phyloP scores from a whole-genome alignment of 2,797 vertebrate genomes.

The Myotis planiceps region DNA sequence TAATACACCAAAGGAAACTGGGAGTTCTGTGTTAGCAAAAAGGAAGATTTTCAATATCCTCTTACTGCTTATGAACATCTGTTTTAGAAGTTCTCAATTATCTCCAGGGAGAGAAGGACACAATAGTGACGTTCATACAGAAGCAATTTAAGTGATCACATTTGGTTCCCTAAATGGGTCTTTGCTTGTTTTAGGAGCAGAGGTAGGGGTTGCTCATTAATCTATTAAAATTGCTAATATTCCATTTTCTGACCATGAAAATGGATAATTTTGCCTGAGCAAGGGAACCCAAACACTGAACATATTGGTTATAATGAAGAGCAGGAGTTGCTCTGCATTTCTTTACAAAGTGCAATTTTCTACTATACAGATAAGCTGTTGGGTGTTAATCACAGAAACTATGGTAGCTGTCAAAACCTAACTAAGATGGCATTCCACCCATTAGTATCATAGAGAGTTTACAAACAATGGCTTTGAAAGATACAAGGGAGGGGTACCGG shows the following conservation, averaged over 20 bases:
- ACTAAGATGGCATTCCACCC: neutral
- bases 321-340: neutral
- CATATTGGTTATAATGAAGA: constrained; percentile 41
- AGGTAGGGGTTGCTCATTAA: constrained; percentile 34
- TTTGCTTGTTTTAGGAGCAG: constrained; percentile 13
- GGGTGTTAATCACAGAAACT: neutral
- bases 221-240: constrained; percentile 20
- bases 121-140: constrained; percentile 38
- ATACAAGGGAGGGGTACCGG: too few species aligned
- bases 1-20: constrained; percentile 36
- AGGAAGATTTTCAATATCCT: constrained; percentile 16
- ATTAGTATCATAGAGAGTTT: neutral
- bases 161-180: constrained; percentile 21
- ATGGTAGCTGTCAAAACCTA: neutral
- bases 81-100: constrained; percentile 53
- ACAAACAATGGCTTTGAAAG: neutral
- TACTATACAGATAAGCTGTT: neutral
- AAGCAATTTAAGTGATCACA: constrained; percentile 56
- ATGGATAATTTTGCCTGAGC: constrained; percentile 29
- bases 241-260: constrained; percentile 12
- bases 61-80: constrained; percentile 40
- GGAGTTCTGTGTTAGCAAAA: constrained; percentile 50
- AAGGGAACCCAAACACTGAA: neutral
- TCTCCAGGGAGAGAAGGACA: constrained; percentile 41
- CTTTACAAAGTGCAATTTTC: constrained; percentile 20